Percentiles rank a stretch among this genome's conserved stretches.
These are phyloP conservation scores for Ectemnius cavifrons DNA, from an alignment of 2,888 invertebrate genomes.

Conservation along the genomic window DNA sequence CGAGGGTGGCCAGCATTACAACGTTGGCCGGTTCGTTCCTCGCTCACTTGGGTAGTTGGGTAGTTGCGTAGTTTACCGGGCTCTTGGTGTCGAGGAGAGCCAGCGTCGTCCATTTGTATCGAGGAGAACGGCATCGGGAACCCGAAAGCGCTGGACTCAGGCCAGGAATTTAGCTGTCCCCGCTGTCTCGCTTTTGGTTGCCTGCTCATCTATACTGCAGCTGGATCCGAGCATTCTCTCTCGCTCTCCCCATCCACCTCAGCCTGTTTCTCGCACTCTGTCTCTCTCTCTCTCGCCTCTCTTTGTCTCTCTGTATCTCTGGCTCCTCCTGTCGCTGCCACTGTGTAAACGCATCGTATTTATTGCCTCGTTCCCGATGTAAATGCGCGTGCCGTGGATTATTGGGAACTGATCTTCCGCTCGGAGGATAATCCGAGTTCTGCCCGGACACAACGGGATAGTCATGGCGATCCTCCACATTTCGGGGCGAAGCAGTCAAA, in stretches of 20 bases:
- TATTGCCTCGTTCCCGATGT: conserved; percentile 70
- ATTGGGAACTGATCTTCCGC: conserved; percentile 69
- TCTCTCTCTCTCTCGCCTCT: conserved; percentile 7
- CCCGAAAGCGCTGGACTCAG: conserved; percentile 66
- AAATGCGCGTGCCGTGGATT: conserved; percentile 71
- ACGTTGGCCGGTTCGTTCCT: conserved; percentile 42
- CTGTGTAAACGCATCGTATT: conserved; percentile 68
- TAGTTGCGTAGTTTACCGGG: conserved; percentile 62
- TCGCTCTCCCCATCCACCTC: not conserved
- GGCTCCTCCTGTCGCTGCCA: conserved; percentile 40
- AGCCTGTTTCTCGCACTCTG: no score
- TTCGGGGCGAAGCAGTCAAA: conserved; percentile 38
- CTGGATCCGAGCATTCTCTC: not conserved
- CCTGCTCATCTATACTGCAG: conserved; percentile 23
- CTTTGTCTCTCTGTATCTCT: conserved; percentile 53
- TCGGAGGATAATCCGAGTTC: conserved; percentile 60
- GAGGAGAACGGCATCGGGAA: conserved; percentile 62
- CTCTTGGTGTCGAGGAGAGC: conserved; percentile 45
- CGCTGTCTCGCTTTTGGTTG: conserved; percentile 18
- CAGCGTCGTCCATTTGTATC: conserved; percentile 67
- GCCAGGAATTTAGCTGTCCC: conserved; percentile 72
- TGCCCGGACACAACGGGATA: conserved; percentile 33
- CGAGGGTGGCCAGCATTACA: not conserved
- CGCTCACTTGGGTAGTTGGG: conserved; percentile 49
- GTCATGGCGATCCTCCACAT: conserved; percentile 37